These are phyloP conservation scores for Amazona vittata DNA, from an alignment of 2,113 vertebrate genomes.

Conservation along the genomic window DNA sequence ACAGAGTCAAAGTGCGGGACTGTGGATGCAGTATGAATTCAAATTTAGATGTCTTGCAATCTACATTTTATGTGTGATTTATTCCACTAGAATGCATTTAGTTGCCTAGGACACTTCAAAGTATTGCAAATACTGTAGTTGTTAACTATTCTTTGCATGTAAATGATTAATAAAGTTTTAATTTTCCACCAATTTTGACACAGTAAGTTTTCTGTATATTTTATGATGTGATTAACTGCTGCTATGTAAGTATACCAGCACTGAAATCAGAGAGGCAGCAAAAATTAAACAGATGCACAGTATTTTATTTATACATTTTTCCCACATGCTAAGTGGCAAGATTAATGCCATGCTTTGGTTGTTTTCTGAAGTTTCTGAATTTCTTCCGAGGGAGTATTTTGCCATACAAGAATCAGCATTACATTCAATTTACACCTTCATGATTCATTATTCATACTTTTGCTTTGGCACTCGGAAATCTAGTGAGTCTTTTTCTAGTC, in stretches of 20 bases:
- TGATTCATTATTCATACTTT: background rate
- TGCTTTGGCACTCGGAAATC: background rate
- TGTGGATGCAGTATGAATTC: background rate
- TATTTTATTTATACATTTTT: background rate
- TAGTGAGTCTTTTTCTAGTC: background rate
- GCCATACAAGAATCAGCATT: background rate
- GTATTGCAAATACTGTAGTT: background rate
- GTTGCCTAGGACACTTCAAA: background rate
- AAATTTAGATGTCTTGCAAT: background rate
- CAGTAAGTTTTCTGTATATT: background rate
- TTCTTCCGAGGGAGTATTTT: background rate
- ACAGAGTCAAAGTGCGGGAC: background rate
- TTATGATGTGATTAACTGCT: background rate
- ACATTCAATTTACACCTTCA: background rate
- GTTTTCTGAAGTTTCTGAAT: background rate
- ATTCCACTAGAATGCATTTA: background rate
- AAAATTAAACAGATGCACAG: background rate
- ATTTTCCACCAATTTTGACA: background rate
- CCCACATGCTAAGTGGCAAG: fast-evolving
- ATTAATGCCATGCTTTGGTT: background rate
- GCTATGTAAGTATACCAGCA: background rate
- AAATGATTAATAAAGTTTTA: background rate
- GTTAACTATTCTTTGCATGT: background rate
- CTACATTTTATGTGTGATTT: background rate
- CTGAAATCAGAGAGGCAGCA: background rate